Percentiles rank a stretch among this genome's conserved stretches.
Evolutionary conservation across 2,888 invertebrate genomes (phyloP).

Genomic region (Xestoiulus laeticollis): DNA sequence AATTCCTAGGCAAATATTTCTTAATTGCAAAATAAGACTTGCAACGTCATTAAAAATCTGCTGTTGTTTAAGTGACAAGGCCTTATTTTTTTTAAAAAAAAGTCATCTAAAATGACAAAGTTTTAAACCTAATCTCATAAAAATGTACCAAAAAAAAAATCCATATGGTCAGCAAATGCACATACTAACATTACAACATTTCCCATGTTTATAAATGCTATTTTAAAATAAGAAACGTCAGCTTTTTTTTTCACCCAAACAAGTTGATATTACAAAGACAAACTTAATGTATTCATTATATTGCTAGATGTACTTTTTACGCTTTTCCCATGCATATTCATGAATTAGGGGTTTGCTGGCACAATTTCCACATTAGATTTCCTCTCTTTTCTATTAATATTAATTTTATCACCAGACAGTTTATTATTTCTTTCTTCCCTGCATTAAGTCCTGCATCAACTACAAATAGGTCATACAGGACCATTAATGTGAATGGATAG

Average conservation of each 20-base stretch:
- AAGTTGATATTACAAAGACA: not conserved
- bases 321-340: conserved; percentile 13
- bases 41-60: not conserved
- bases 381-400: conserved; percentile 22
- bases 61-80: not conserved
- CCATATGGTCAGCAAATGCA: conserved; percentile 5
- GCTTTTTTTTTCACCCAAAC: no score
- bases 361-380: conserved; percentile 1
- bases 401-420: conserved; percentile 33
- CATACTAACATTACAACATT: not conserved
- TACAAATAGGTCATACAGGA: conserved; percentile 12
- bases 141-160: not conserved
- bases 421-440: conserved; percentile 37
- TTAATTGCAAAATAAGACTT: not conserved
- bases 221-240: conserved; percentile 17
- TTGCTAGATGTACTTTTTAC: not conserved
- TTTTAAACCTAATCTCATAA: not conserved
- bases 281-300: not conserved
- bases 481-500: not conserved
- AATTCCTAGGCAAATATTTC: not conserved
- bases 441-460: not conserved
- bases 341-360: not conserved
- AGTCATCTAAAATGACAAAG: not conserved
- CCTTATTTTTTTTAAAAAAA: not conserved
- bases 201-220: not conserved